Evolutionary conservation across 64 coral and sea anemone genomes (phyloP), one percentile per base, ranked within the genome.

Genomic region (Dendrophyllia cribrosa): DNA sequence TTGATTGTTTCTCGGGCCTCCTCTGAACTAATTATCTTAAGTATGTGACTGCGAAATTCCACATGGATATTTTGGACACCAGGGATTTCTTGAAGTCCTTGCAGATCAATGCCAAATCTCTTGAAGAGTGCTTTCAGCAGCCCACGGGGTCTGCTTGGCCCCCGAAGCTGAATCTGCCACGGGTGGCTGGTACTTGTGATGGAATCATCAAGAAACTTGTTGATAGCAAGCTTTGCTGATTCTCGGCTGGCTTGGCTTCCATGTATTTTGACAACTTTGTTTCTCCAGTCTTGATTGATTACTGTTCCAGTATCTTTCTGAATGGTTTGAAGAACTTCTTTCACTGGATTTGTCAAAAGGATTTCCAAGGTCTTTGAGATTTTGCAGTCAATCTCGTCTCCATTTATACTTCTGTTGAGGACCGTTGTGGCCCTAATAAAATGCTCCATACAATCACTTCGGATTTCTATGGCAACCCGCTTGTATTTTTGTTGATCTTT

Each of bases 331-430:
- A 91, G 55, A 62, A 63, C 53, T 15, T 91, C 78, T 83, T 79
- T 91, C 3, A 51, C 69, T 22, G 44, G 19, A 12, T 72, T 65
- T 0, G 66, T 70, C 16, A 91, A 58, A 1, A 91, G 69, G 51
- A 62, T 60, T 72, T 61, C 25, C 43, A 60, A 11, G 23, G 21
- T 10, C n/a, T 87, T 74, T 34, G 78, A 25, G 0, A 61, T 75
- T 20, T 58, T 74, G 23, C 89, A 93, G 43, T 93, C 91, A 7
- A 86, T 78, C 22, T 68, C 44, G 13, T 93, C 91, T 3, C 73
- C 91, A 12, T 78, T 83, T 9, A 93, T 10, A 59, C 45, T 51
- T 8, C 55, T 47, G 7, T 20, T 86, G 22, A 93, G 11, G 17
- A 55, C 47, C 20, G 59, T 93, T 24, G 83, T 82, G 1, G 83